Evolutionary conservation across 2,113 vertebrate genomes (phyloP).

Genomic region (Brachirus orientalis): DNA sequence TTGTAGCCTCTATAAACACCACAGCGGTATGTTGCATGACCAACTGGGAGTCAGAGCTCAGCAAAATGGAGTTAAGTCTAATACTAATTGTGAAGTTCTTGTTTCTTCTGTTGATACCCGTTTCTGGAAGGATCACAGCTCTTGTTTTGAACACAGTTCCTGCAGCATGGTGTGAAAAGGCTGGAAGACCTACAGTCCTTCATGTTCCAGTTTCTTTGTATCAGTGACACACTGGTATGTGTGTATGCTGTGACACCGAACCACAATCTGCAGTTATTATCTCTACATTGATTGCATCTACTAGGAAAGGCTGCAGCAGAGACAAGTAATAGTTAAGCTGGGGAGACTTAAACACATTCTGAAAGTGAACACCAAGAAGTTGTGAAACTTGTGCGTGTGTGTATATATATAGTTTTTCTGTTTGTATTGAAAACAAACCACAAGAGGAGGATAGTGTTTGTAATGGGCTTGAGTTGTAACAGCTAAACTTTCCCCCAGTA

Average conservation of each 20-base stretch:
- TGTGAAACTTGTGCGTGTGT: background rate
- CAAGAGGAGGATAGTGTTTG: constrained; percentile 5
- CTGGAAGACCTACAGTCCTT: background rate
- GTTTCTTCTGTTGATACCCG: constrained; percentile 14
- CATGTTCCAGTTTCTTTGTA: constrained; percentile 18
- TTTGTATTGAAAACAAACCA: constrained; percentile 50
- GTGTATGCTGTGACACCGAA: constrained; percentile 41
- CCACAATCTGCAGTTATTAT: constrained; percentile 37
- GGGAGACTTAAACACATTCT: constrained; percentile 6
- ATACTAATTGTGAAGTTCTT: background rate
- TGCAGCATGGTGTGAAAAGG: constrained; percentile 21
- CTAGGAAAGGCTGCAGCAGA: constrained; percentile 9
- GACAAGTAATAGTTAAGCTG: constrained; percentile 5
- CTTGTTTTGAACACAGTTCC: constrained; percentile 49
- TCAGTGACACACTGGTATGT: constrained; percentile 12
- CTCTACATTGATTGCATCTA: constrained; percentile 8
- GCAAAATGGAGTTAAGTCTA: background rate
- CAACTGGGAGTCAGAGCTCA: background rate
- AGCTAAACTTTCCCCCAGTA: background rate
- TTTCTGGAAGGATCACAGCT: constrained; percentile 31
- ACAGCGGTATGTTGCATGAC: background rate
- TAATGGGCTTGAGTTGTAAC: constrained; percentile 9
- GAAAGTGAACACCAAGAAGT: constrained; percentile 6
- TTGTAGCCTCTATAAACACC: background rate
- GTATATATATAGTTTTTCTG: background rate